Evolutionary conservation across 2,797 vertebrate genomes (phyloP).

Genomic region (Australoheros facetus): DNA sequence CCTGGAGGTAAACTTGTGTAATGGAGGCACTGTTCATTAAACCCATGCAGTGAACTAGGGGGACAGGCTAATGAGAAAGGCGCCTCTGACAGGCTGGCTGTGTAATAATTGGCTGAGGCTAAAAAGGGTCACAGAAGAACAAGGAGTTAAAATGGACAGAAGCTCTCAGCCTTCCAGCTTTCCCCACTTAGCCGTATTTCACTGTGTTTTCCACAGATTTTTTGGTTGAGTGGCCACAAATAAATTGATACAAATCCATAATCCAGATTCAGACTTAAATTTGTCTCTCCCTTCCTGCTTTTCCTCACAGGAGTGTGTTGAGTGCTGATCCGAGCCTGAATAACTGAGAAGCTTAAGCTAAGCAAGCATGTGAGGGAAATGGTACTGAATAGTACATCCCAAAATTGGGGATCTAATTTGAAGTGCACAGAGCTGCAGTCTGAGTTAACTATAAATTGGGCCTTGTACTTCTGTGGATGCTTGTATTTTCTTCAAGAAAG

Average conservation of each 20-base stretch:
- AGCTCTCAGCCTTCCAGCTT: slow-evolving; percentile 38
- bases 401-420: slow-evolving; percentile 67
- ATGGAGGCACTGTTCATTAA: slow-evolving; percentile 70
- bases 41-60: slow-evolving; percentile 52
- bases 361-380: slow-evolving; percentile 76
- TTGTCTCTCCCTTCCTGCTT: slow-evolving; percentile 56
- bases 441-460: slow-evolving; percentile 52
- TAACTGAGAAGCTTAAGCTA: slow-evolving; percentile 82
- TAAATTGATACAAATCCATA: slow-evolving; percentile 83
- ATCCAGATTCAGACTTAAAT: slow-evolving; percentile 73
- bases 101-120: slow-evolving; percentile 69
- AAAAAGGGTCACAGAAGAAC: slow-evolving; percentile 43
- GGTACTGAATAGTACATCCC: slow-evolving; percentile 70
- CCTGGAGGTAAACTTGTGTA: slow-evolving; percentile 66
- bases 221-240: slow-evolving; percentile 68
- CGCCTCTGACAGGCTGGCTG: slow-evolving; percentile 60
- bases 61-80: slow-evolving; percentile 75
- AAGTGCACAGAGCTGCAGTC: slow-evolving; percentile 40
- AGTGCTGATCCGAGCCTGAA: slow-evolving; percentile 81
- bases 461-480: slow-evolving; percentile 17
- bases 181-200: slow-evolving; percentile 62
- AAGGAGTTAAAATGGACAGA: slow-evolving; percentile 61
- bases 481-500: not conserved
- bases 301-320: slow-evolving; percentile 70
- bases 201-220: slow-evolving; percentile 73